These are phyloP conservation scores for Drosophila maculinotata DNA, from an alignment of 2,888 invertebrate species.

Conservation along the genomic window DNA sequence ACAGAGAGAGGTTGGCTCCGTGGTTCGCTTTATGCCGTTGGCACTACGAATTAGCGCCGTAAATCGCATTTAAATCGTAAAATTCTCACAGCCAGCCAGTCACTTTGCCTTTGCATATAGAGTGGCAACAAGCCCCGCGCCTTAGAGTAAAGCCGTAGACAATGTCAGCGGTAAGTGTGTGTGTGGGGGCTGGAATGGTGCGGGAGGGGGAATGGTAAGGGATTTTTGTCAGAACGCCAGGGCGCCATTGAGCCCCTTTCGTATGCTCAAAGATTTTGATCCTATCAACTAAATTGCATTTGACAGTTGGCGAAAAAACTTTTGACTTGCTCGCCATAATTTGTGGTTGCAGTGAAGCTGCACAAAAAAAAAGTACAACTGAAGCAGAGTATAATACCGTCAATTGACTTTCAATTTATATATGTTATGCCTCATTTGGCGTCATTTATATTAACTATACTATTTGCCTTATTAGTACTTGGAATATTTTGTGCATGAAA, in stretches of 20 bases:
- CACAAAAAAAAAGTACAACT: conserved; percentile 12
- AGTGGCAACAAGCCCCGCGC: conserved; percentile 51
- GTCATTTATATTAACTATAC: not conserved
- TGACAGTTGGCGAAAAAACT: conserved; percentile 82
- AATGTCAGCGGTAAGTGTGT: conserved; percentile 31
- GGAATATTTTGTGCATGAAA: not conserved
- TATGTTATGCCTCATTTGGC: conserved; percentile 27
- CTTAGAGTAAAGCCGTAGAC: conserved; percentile 41
- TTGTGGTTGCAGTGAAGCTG: conserved; percentile 34
- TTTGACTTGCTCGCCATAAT: conserved; percentile 65
- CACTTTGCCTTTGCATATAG: conserved; percentile 68
- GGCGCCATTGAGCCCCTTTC: conserved; percentile 28
- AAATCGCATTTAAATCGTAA: conserved; percentile 81
- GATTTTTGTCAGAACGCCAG: conserved; percentile 3
- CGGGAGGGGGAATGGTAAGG: not conserved
- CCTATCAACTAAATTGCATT: conserved; percentile 85
- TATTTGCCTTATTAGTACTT: too few relatives aligned
- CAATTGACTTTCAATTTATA: conserved; percentile 45
- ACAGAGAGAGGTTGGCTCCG: too few relatives aligned
- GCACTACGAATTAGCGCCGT: conserved; percentile 77
- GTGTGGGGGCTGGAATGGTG: not conserved
- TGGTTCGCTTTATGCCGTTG: conserved; percentile 58
- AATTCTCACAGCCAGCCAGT: conserved; percentile 72
- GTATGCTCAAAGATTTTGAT: conserved; percentile 79
- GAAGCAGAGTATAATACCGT: conserved; percentile 25